These are phyloP conservation scores for Helarctos malayanus DNA, from an alignment of 2,797 vertebrate genomes.

Conservation along the genomic window DNA sequence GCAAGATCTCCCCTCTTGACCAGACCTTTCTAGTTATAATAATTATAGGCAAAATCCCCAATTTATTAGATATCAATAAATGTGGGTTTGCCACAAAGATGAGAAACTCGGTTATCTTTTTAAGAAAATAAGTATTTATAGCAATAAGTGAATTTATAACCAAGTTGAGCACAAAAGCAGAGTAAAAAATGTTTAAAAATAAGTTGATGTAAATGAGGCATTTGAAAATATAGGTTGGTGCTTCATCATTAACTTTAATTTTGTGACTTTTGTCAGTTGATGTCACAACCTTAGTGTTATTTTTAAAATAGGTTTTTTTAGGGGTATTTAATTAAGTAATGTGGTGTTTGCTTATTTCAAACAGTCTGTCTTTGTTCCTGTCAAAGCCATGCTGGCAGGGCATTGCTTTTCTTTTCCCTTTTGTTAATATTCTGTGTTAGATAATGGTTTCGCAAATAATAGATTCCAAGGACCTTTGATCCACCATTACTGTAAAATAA, in stretches of 20 bases:
- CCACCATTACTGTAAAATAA: conserved; percentile 88
- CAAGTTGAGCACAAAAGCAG: conserved; percentile 67
- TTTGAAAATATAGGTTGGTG: conserved; percentile 79
- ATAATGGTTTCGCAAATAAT: conserved; percentile 87
- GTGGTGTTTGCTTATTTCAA: conserved; percentile 83
- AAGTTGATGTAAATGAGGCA: conserved; percentile 77
- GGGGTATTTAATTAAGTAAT: conserved; percentile 86
- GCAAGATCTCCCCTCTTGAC: background rate
- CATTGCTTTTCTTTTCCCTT: conserved; percentile 80
- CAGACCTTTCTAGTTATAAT: conserved; percentile 56
- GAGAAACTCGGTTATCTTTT: conserved; percentile 67
- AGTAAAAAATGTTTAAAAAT: conserved; percentile 62
- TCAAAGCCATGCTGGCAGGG: conserved; percentile 72
- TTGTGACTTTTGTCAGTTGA: conserved; percentile 79
- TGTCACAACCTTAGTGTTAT: conserved; percentile 81
- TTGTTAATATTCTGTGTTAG: conserved; percentile 85
- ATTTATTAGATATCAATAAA: conserved; percentile 61
- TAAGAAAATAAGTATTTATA: conserved; percentile 73
- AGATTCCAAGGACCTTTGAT: conserved; percentile 88
- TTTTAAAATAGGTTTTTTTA: conserved; percentile 78
- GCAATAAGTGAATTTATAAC: conserved; percentile 64
- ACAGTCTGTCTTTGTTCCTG: conserved; percentile 76
- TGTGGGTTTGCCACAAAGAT: conserved; percentile 51
- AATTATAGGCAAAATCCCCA: conserved; percentile 15
- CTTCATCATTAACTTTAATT: conserved; percentile 81